Conservation (phyloP, 2,797 vertebrate species). For the Sciaenops ocellatus region DNA sequence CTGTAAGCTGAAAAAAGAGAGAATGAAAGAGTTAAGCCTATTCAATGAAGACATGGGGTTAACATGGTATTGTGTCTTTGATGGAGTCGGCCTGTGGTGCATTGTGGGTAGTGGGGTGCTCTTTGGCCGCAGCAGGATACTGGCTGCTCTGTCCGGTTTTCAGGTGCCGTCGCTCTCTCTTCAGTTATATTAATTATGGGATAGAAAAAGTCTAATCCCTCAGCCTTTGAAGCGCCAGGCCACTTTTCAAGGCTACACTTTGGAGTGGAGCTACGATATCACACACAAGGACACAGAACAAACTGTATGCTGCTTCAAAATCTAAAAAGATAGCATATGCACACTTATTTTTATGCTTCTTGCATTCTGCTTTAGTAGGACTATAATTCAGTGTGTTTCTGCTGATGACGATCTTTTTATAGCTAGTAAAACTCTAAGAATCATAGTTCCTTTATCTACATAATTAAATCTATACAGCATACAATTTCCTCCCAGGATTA, state of each 20-base stretch:
- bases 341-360: constrained; percentile 50
- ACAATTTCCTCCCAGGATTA: constrained; percentile 80
- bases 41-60: constrained; percentile 80
- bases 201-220: constrained; percentile 94
- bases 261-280: constrained; percentile 83
- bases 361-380: constrained; percentile 64
- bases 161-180: constrained; percentile 92
- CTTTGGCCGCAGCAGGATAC: constrained; percentile 90
- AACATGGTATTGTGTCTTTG: constrained; percentile 82
- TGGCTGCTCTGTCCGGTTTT: constrained; percentile 88
- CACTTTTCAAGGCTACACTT: constrained; percentile 93
- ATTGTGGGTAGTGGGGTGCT: constrained; percentile 87
- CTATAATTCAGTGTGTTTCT: constrained; percentile 84
- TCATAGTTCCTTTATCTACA: constrained; percentile 71
- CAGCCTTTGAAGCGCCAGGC: constrained; percentile 93
- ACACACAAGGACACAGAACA: constrained; percentile 29
- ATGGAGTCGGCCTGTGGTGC: constrained; percentile 82
- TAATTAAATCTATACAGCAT: constrained; percentile 76
- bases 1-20: constrained; percentile 48
- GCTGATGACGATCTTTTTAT: constrained; percentile 82
- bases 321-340: constrained; percentile 48
- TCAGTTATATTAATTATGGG: constrained; percentile 98
- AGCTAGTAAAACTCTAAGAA: constrained; percentile 80
- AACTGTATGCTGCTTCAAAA: constrained; percentile 40
- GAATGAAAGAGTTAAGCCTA: constrained; percentile 73